These are phyloP conservation scores for Caenorhabditis sp. DNA, from an alignment of 2,888 invertebrate species.

Conservation along the genomic window DNA sequence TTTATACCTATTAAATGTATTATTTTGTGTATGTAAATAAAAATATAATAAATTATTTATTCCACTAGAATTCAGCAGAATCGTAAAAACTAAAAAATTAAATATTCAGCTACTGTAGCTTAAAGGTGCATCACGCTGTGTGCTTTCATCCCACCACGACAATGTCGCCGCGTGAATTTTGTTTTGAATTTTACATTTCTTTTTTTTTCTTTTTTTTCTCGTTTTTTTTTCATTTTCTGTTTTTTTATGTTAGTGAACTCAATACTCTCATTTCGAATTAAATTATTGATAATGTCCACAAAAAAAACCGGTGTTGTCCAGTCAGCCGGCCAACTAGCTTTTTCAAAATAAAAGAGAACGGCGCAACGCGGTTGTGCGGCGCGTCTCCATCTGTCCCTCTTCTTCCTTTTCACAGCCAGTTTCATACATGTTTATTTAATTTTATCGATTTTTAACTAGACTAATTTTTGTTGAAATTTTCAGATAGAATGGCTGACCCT, in stretches of 20 bases:
- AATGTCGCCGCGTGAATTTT: not conserved
- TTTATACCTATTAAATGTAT: constrained; percentile 77
- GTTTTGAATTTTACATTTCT: not conserved
- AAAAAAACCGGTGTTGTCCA: too few species aligned
- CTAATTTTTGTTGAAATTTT: not conserved
- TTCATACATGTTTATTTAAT: not conserved
- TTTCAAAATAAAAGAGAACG: not conserved
- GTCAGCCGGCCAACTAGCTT: not conserved
- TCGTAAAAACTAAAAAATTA: too few species aligned
- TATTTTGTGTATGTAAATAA: not conserved
- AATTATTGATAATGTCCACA: too few species aligned
- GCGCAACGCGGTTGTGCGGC: not conserved
- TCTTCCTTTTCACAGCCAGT: not conserved
- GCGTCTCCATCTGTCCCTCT: not conserved
- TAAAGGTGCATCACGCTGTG: not conserved
- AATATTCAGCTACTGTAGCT: not conserved
- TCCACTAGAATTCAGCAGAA: not conserved
- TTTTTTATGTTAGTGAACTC: too few species aligned
- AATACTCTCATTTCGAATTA: too few species aligned
- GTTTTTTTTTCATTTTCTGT: too few species aligned
- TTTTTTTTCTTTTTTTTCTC: too few species aligned
- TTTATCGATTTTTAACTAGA: not conserved
- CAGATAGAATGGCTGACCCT: constrained; percentile 77
- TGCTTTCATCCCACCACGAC: not conserved
- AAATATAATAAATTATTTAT: not conserved